Percentiles rank a stretch among this genome's conserved stretches.
These are phyloP conservation scores for Semibalanus balanoides DNA, from an alignment of 1,140 invertebrate species.

Conservation along the genomic window DNA sequence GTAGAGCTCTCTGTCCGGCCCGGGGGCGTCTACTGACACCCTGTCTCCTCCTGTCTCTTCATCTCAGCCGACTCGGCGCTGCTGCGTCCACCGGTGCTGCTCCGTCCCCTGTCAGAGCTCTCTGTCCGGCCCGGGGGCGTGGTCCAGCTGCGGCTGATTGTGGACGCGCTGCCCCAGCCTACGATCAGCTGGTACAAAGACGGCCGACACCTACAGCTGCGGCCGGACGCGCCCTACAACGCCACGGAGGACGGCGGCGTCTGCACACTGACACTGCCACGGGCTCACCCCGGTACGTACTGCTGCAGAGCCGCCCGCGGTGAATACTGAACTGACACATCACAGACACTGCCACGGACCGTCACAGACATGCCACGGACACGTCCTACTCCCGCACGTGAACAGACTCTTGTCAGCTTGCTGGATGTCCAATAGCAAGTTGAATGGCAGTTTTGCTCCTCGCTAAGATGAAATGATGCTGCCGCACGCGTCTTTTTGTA, in stretches of 20 bases:
- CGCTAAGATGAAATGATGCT: no score
- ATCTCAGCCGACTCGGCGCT: neutral
- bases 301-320: constrained; percentile 29
- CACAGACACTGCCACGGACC: no score
- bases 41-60: no score
- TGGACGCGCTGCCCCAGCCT: neutral
- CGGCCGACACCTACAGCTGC: constrained; percentile 27
- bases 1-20: neutral
- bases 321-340: no score
- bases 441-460: no score
- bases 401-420: no score
- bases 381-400: no score
- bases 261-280: neutral
- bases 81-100: neutral
- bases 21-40: no score
- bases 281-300: neutral
- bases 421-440: no score
- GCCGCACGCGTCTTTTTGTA: no score
- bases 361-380: no score
- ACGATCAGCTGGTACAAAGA: constrained; percentile 38
- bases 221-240: constrained; percentile 4
- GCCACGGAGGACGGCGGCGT: neutral
- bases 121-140: neutral
- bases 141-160: neutral
- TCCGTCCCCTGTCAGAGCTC: neutral